Evolutionary conservation across 2,113 vertebrate genomes (phyloP), one percentile per base, ranked within the genome.

Genomic region (Murina feae): DNA sequence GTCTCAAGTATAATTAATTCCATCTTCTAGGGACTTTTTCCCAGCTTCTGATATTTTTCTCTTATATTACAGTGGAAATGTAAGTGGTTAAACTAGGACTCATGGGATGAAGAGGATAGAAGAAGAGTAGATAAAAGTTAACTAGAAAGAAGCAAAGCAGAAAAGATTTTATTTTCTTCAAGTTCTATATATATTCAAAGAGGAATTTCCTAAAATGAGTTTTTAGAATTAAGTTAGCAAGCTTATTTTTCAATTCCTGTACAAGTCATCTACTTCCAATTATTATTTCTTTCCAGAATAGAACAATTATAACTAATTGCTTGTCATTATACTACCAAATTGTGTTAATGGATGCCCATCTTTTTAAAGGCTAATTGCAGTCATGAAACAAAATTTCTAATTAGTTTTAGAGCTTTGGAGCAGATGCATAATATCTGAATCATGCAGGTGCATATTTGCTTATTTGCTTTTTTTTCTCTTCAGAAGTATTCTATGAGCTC

Each of bases 301-400:
- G 74, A 74, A 88, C 85, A 91, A 76, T 94, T 80, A 87, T 85
- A 96, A 93, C 63, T 97, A 90, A 94, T 95, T 95, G 86, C 60
- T 89, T 97, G 90, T 88, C 87, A 94, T 93, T 93, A 75, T 81
- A 53, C 37, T 82, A 75, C 49, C 60, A 95, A 81, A 91, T 74
- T 49, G 16, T 76, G 81, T 71, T 63, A 75, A 84, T 58, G 60
- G 78, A 74, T 85, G 37, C 17, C n/a, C 49, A 82, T 81, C 80
- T 96, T 96, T 93, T 76, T 65, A 80, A 96, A 97, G 60, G 78
- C 49, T 82, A 97, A 96, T 86, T 93, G 65, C 21, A 94, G 68
- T 37, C 65, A 95, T 75, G 93, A 92, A 96, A 90, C 86, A 86
- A 80, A 87, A 92, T 80, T 92, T 96, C 89, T 92, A 66, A 96